Evolutionary conservation across 92 coral and sea anemone genomes (phyloP), one percentile per base, ranked within the genome.

Genomic region (Epizoanthus stellaris): DNA sequence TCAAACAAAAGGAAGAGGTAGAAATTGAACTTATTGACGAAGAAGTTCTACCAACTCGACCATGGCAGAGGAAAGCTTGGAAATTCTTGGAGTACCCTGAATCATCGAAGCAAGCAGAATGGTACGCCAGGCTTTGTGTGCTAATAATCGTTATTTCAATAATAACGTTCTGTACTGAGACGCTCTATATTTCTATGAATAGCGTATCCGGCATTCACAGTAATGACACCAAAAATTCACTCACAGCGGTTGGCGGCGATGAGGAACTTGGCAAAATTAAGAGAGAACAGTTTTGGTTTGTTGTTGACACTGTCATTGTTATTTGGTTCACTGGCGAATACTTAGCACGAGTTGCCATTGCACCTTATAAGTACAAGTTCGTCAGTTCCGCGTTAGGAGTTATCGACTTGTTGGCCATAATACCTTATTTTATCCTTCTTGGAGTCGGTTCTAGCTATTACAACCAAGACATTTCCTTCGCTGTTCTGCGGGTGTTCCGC

Each of bases 261-360:
- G 70, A 64, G 38, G 54, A 45, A 3, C 38, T 75, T 58, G 69
- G 61, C 10, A 70, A 64, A 21, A 49, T 84, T 10, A 85, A 82
- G 16, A 82, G 91, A 54, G 87, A 88, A 19, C 82, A 82, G 65
- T 63, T 87, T 9, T 96, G 98, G 98, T 96, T 94, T 70, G 79
- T 91, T 66, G 87, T 96, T 36, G 98, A 96, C 72, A 96, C 98
- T 4, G 88, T 90, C 38, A 88, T 91, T 30, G 92, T 91, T 23
- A 81, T 80, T 12, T 96, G 98, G 98, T 96, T 96, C 67, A 82
- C 93, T 14, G 43, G 68, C 7, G 98, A 96, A 83, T 96, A 94
- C 58, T 42, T 91, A 10, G 87, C 91, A 16, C 94, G 98, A 13
- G 75, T 92, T 12, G 80, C 79, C 9, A 89, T 95, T 9, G 73